Base-by-base conservation (phyloP, 1,140 invertebrate species). In the Lethrus apterus region DNA sequence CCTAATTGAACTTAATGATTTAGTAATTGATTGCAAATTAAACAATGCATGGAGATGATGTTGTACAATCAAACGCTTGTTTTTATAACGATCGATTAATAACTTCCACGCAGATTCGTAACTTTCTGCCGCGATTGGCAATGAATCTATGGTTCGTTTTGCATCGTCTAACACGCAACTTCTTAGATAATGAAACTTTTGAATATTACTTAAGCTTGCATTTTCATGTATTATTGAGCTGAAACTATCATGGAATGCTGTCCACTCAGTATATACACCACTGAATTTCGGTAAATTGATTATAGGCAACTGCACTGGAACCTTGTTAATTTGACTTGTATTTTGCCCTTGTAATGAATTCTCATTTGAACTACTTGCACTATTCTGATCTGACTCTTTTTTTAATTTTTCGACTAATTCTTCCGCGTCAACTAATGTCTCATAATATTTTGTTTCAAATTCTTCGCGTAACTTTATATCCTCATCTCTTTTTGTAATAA, bases 61-160 rank as follows among this genome's bases (percentile, higher is more conserved):
- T 10, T 20, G 14, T 8, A 45, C 14, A 4, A 45, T 5, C 2
- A 45, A 3, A 13, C 17, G 3, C n/a, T 26, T 26, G n/a, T 63
- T 60, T 8, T 65, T 55, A 38, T 58, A 70, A 14, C 61, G 48
- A n/a, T 55, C 44, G 29, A 57, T 58, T 19, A 67, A 51, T 14
- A 60, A 31, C 5, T 56, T 45, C 56, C 58, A 60, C 4, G 60
- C 63, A 14, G 53, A 33, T 4, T 10, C 23, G 42, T 66, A 66
- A 51, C 65, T 68, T 9, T 41, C 41, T 4, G 55, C 59, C 1
- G 56, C 57, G 2, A 57, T 48, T 44, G 58, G 49, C 3, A 66
- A 47, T 17, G 58, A 48, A 33, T 54, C 26, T 29, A 66, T 58
- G 9, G 57, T 50, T 15, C 46, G 26, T 9, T 44, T 48, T 3